phyloP scores from a whole-genome alignment of 92 coral and sea anemone genomes.

The Isaurus tuberculatus region DNA sequence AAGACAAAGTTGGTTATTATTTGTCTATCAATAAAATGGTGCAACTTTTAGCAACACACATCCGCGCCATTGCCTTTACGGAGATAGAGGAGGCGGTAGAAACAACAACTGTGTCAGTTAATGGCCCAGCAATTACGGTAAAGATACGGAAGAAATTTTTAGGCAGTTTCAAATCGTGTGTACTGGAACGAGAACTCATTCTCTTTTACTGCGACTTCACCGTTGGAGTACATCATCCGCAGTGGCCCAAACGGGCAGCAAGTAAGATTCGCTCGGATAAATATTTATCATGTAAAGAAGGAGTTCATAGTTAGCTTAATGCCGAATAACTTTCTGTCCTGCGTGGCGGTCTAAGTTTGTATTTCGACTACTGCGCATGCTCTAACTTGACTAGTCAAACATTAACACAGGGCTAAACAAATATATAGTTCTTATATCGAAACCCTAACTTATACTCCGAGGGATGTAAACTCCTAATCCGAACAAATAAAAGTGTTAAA shows the following conservation, averaged over 20 bases:
- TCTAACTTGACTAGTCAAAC: no score
- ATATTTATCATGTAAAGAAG: no score
- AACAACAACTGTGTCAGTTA: background rate
- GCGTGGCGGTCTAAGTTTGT: no score
- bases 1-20: background rate
- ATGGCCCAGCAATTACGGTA: slow-evolving; percentile 49
- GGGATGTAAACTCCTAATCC: no score
- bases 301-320: no score
- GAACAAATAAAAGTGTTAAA: no score
- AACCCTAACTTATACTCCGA: no score
- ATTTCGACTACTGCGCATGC: no score
- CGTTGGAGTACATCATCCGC: slow-evolving; percentile 44
- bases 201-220: slow-evolving; percentile 49
- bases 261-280: slow-evolving; percentile 35
- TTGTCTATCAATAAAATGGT: slow-evolving; percentile 8
- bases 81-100: background rate
- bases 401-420: no score
- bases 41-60: background rate
- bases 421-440: no score
- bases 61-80: background rate
- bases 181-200: slow-evolving; percentile 13
- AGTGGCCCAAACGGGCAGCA: slow-evolving; percentile 45
- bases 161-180: background rate
- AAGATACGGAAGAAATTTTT: slow-evolving; percentile 1
- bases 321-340: no score